phyloP scores from a whole-genome alignment of 2,113 vertebrate genomes.

The Poeciliopsis turrubarensis region DNA sequence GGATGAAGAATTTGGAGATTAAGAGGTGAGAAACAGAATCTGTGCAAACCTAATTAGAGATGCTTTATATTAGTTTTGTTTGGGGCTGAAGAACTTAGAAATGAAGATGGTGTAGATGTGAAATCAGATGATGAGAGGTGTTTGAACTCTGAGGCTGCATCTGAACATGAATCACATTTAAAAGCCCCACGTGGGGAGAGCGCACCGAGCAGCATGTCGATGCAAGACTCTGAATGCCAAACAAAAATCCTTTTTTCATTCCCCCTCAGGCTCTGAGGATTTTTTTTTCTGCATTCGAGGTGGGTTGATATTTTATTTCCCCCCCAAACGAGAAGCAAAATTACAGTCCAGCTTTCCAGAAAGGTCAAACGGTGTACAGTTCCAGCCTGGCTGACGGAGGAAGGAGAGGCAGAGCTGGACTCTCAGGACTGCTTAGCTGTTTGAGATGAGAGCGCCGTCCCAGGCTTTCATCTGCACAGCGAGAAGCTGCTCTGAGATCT shows the following conservation, averaged over 20 bases:
- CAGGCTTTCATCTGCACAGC: conserved; percentile 53
- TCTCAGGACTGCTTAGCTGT: conserved; percentile 32
- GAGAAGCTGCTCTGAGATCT: conserved; percentile 38
- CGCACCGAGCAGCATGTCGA: conserved; percentile 8
- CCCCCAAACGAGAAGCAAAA: conserved; percentile 24
- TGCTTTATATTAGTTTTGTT: conserved; percentile 2
- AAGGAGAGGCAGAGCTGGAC: conserved; percentile 20
- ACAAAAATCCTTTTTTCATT: conserved; percentile 7
- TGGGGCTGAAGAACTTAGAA: not conserved
- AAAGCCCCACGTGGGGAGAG: conserved; percentile 18
- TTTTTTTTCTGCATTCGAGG: conserved; percentile 16
- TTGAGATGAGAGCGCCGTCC: conserved; percentile 38
- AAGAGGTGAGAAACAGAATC: not conserved
- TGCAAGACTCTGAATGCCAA: conserved; percentile 21
- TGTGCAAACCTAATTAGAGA: not conserved
- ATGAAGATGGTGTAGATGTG: conserved; percentile 18
- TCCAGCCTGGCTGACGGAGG: conserved; percentile 26
- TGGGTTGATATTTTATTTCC: conserved; percentile 28
- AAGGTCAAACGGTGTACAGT: conserved; percentile 58
- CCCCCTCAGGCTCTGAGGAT: conserved; percentile 27
- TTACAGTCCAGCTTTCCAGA: conserved; percentile 22
- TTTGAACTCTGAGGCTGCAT: not conserved
- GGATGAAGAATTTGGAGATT: conserved; percentile 3
- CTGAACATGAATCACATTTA: conserved; percentile 40
- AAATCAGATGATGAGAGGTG: conserved; percentile 27